phyloP scores from a whole-genome alignment of 2,888 invertebrate species.

The Luperina nickerlii region DNA sequence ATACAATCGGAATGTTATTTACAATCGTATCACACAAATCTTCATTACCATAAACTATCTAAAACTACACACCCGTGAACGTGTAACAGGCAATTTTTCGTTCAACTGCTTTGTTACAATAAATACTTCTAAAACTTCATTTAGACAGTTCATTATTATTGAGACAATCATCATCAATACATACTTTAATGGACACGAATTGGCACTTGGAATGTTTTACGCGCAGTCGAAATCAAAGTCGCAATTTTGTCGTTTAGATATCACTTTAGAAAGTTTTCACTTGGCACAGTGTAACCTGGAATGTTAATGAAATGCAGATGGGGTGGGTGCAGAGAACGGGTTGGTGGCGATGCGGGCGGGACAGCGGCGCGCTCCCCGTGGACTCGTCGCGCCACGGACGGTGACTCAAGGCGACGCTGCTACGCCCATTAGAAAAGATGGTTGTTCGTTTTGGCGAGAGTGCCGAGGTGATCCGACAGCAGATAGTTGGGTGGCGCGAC shows the following conservation, averaged over 20 bases:
- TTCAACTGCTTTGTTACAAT: conserved; percentile 70
- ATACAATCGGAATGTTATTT: conserved; percentile 84
- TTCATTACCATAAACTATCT: conserved; percentile 70
- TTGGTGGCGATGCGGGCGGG: conserved; percentile 42
- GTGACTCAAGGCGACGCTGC: conserved; percentile 70
- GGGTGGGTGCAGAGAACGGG: conserved; percentile 43
- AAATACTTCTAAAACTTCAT: conserved; percentile 76
- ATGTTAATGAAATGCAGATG: conserved; percentile 56
- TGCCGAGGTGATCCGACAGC: conserved; percentile 91
- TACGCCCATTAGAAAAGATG: conserved; percentile 91
- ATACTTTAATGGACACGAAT: conserved; percentile 85
- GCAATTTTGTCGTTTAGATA: conserved; percentile 66
- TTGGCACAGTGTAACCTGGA: conserved; percentile 59
- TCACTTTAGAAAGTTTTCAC: conserved; percentile 67
- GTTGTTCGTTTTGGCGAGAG: conserved; percentile 91
- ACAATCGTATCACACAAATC: conserved; percentile 83
- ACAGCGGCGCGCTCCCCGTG: conserved; percentile 54
- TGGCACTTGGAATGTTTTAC: conserved; percentile 81
- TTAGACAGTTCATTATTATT: conserved; percentile 78
- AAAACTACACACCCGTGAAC: conserved; percentile 74
- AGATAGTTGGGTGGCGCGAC: conserved; percentile 91
- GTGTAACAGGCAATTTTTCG: conserved; percentile 64
- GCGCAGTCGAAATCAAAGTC: conserved; percentile 66
- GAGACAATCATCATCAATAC: conserved; percentile 67
- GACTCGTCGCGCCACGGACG: conserved; percentile 65